Conservation (phyloP, 2,113 vertebrate genomes). For the Columba janthina region DNA sequence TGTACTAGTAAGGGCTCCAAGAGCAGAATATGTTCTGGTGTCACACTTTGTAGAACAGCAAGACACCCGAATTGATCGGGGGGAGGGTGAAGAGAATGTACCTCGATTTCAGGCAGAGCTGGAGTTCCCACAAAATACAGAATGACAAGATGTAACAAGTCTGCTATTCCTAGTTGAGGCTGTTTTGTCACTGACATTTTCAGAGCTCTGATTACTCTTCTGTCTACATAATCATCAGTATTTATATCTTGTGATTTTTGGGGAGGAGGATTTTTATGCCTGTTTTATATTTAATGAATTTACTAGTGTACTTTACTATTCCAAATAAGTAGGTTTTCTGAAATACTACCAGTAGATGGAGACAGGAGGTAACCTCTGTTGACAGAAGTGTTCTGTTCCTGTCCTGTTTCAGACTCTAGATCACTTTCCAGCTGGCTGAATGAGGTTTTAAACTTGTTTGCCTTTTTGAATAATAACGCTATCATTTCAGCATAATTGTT, state of each 20-base stretch:
- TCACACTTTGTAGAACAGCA: not conserved
- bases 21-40: not conserved
- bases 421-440: not conserved
- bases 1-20: not conserved
- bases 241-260: not conserved
- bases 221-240: not conserved
- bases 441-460: not conserved
- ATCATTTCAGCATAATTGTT: not conserved
- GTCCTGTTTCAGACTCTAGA: not conserved
- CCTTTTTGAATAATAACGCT: not conserved
- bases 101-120: not conserved
- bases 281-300: not conserved
- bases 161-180: not conserved
- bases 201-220: not conserved
- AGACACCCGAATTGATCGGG: not conserved
- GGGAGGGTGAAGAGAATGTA: not conserved
- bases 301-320: not conserved
- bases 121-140: not conserved
- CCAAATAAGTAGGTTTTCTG: not conserved
- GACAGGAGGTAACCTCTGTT: not conserved
- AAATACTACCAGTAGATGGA: not conserved
- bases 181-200: not conserved
- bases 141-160: not conserved
- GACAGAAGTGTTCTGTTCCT: not conserved
- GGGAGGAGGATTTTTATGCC: not conserved